A percentile compares a stretch with the other conserved stretches of the same genome.
These are phyloP conservation scores for Drosophila siamana DNA, from an alignment of 2,888 invertebrate genomes.

Conservation along the genomic window DNA sequence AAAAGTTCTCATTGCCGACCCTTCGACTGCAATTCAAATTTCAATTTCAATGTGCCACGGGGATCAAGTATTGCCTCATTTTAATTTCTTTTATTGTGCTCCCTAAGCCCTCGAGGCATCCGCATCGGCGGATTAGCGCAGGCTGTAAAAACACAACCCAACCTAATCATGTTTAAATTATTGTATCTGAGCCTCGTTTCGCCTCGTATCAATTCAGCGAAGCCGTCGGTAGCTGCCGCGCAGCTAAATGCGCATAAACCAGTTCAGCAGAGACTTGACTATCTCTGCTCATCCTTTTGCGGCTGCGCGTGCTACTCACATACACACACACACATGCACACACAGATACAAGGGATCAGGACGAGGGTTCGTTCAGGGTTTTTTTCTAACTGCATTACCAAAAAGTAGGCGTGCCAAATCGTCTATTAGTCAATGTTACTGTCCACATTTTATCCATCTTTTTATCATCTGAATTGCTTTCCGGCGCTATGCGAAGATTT, in stretches of 20 bases:
- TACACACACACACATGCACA: conserved; percentile 2
- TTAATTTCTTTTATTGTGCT: conserved; percentile 58
- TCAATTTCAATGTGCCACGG: conserved; percentile 54
- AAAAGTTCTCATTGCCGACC: conserved; percentile 8
- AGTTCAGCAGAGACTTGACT: conserved; percentile 59
- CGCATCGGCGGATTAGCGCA: conserved; percentile 59
- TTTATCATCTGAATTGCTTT: conserved; percentile 56
- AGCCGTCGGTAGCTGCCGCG: conserved; percentile 61
- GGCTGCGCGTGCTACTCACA: conserved; percentile 72
- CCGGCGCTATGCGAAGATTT: conserved; percentile 23
- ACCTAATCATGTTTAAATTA: conserved; percentile 86
- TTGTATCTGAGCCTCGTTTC: conserved; percentile 64
- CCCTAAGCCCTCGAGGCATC: conserved; percentile 78
- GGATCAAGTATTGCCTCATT: conserved; percentile 48
- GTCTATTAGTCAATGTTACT: conserved; percentile 81
- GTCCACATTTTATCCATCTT: conserved; percentile 48
- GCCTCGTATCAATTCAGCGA: conserved; percentile 24
- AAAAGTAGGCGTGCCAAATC: conserved; percentile 83
- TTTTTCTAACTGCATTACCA: conserved; percentile 14
- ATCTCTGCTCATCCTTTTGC: conserved; percentile 38
- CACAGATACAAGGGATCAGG: neutral
- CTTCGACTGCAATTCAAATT: conserved; percentile 12
- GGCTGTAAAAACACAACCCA: conserved; percentile 85
- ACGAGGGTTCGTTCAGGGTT: conserved; percentile 39
- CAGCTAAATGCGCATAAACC: conserved; percentile 79